These are phyloP conservation scores for Dysmachus trigonus DNA, from an alignment of 2,888 invertebrate species.

Conservation along the genomic window DNA sequence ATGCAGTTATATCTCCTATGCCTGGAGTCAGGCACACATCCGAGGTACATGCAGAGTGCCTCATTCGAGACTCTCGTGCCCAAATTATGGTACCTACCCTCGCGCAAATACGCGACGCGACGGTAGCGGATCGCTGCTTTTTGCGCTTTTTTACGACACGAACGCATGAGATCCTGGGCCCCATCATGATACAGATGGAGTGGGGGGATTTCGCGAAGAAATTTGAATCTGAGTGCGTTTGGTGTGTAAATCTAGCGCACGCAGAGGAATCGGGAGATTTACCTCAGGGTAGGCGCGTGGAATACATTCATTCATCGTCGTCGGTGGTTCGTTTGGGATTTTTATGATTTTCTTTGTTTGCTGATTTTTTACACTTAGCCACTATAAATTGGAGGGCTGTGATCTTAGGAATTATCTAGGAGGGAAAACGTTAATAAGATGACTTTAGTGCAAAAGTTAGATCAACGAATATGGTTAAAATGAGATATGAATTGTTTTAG, in stretches of 20 bases:
- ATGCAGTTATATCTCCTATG: conserved; percentile 48
- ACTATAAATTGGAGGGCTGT: neutral
- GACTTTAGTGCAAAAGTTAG: neutral
- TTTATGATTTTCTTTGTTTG: neutral
- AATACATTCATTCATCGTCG: neutral
- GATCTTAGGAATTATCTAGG: neutral
- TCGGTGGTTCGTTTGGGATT: neutral
- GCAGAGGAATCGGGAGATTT: conserved; percentile 6
- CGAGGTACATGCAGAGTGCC: conserved; percentile 21
- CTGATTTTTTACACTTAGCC: neutral
- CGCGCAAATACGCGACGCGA: neutral
- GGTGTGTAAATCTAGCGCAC: conserved; percentile 34
- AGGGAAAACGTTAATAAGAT: neutral
- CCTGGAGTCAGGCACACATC: conserved; percentile 21
- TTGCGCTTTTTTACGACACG: conserved; percentile 43
- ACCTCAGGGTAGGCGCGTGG: neutral
- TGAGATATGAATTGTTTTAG: neutral
- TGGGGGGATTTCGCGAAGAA: neutral
- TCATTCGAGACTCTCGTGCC: conserved; percentile 30
- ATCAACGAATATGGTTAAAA: neutral
- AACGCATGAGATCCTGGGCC: conserved; percentile 22
- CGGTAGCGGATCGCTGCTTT: neutral
- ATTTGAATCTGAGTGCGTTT: conserved; percentile 40
- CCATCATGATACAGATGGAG: neutral
- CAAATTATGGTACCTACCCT: conserved; percentile 44